Conservation (phyloP, 2,888 invertebrate species). For the Eulithis prunata region DNA sequence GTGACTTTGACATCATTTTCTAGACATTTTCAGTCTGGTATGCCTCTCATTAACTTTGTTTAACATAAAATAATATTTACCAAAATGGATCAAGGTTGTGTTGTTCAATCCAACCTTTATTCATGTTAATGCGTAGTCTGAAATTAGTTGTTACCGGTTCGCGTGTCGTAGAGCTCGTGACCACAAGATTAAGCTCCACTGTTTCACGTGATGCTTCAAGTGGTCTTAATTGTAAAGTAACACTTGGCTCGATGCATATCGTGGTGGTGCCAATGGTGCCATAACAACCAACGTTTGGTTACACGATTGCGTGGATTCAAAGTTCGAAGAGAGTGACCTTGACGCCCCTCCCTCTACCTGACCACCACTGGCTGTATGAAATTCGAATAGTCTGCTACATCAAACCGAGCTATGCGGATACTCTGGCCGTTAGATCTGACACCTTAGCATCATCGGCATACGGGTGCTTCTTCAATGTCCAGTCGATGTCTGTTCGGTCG, state of each 20-base stretch:
- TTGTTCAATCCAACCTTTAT: conserved; percentile 43
- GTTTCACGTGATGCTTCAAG: conserved; percentile 63
- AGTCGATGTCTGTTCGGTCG: conserved; percentile 49
- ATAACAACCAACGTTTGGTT: conserved; percentile 53
- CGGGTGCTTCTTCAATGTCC: conserved; percentile 55
- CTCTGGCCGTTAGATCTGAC: conserved; percentile 48
- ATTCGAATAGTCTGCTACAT: conserved; percentile 74
- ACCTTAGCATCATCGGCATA: conserved; percentile 56
- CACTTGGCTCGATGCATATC: conserved; percentile 70
- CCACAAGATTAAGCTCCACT: conserved; percentile 59
- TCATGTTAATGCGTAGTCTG: conserved; percentile 71
- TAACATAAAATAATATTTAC: conserved; percentile 46
- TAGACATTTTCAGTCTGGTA: conserved; percentile 34
- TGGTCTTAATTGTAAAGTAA: conserved; percentile 62
- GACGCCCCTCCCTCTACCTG: conserved; percentile 60
- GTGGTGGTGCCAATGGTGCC: conserved; percentile 54
- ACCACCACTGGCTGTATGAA: conserved; percentile 65
- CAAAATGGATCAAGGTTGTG: conserved; percentile 69
- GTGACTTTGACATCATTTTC: conserved; percentile 55
- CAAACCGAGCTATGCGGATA: conserved; percentile 73
- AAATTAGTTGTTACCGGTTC: conserved; percentile 70
- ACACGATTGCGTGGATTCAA: conserved; percentile 75
- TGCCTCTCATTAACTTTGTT: conserved; percentile 40
- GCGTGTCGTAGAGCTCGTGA: conserved; percentile 65
- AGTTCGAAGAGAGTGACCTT: conserved; percentile 77